Conservation (phyloP, 2,797 vertebrate species). For the Lepilemur ruficaudatus region DNA sequence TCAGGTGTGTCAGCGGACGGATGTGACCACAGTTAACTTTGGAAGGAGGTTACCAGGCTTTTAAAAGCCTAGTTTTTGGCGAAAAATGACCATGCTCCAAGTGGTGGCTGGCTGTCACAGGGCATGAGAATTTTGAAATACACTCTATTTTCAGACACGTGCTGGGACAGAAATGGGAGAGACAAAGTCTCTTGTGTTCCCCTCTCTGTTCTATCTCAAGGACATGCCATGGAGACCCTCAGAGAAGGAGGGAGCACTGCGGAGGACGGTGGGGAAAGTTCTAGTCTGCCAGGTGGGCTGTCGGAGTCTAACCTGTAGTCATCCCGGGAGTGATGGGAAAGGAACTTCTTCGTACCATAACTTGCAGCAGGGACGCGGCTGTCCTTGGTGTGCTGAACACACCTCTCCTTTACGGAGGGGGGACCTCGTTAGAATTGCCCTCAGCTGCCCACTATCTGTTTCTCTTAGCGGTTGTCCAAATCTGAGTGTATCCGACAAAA, state of each 20-base stretch:
- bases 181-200: conserved; percentile 36
- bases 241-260: conserved; percentile 54
- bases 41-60: conserved; percentile 41
- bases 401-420: neutral
- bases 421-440: neutral
- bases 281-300: neutral
- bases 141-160: conserved; percentile 47
- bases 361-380: neutral
- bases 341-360: neutral
- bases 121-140: neutral
- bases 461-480: conserved; percentile 59
- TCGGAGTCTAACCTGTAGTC: conserved; percentile 20
- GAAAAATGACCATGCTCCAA: neutral
- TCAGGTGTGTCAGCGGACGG: neutral
- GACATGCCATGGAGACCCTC: conserved; percentile 15
- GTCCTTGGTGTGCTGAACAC: neutral
- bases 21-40: conserved; percentile 16
- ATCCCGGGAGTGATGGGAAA: neutral
- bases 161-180: conserved; percentile 39
- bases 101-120: neutral
- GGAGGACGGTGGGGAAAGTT: conserved; percentile 27
- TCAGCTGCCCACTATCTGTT: neutral
- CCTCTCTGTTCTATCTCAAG: neutral
- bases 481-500: conserved; percentile 55
- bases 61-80: conserved; percentile 40